Evolutionary conservation across 2,797 vertebrate species (phyloP).

Genomic region (Synaphobranchus kaupii): DNA sequence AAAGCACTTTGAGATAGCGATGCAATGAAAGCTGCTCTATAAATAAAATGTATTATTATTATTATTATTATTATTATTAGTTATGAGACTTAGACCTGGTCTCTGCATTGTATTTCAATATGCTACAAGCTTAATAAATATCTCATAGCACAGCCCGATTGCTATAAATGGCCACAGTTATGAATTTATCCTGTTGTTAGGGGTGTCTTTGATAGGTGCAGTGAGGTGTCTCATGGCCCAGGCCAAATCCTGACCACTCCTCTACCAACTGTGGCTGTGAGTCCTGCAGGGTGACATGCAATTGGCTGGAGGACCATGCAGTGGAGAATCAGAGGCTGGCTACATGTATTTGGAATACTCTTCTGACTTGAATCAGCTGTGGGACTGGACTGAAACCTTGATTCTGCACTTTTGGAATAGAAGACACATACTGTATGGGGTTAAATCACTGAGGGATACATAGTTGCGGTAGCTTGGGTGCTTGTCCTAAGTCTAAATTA

Average conservation of each 20-base stretch:
- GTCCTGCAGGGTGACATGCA: background rate
- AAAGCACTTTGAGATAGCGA: background rate
- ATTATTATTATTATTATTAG: background rate
- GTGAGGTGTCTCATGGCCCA: background rate
- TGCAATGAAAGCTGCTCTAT: background rate
- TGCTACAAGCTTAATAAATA: background rate
- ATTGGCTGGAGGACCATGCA: background rate
- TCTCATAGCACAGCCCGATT: background rate
- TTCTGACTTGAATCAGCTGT: too few species aligned
- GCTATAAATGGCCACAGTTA: background rate
- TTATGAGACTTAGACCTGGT: conserved; percentile 2
- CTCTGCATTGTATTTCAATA: background rate
- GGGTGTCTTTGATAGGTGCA: background rate
- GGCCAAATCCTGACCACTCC: background rate
- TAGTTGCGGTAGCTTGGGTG: too few species aligned
- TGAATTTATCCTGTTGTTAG: background rate
- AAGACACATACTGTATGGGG: too few species aligned
- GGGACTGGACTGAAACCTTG: too few species aligned
- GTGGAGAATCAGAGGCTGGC: too few species aligned
- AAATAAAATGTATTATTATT: background rate
- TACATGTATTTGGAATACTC: too few species aligned
- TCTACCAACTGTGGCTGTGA: background rate
- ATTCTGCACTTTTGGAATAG: too few species aligned
- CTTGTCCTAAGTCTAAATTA: too few species aligned
- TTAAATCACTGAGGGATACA: too few species aligned